phyloP scores from a whole-genome alignment of 2,113 vertebrate species.

The Leiothrix lutea region DNA sequence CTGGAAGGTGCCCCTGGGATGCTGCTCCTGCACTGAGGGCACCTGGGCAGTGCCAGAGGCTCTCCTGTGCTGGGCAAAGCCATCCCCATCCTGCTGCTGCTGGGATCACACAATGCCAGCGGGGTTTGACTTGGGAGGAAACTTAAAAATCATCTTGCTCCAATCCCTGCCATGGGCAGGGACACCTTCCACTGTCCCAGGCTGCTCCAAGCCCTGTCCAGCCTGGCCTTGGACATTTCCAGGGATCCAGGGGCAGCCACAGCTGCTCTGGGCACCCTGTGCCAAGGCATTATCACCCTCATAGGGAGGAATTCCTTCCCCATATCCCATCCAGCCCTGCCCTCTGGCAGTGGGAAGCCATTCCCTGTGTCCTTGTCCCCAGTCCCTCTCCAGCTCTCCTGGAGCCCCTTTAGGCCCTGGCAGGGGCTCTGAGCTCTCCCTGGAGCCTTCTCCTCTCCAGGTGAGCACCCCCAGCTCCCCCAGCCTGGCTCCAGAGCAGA shows the following conservation, averaged over 20 bases:
- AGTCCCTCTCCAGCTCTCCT: background rate
- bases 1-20: background rate
- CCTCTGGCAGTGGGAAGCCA: background rate
- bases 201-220: background rate
- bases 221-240: rapidly evolving
- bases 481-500: background rate
- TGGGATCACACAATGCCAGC: background rate
- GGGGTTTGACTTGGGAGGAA: background rate
- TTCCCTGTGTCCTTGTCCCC: background rate
- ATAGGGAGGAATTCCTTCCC: rapidly evolving
- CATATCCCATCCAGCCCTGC: rapidly evolving
- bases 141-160: background rate
- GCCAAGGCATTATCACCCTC: rapidly evolving
- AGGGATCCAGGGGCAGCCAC: background rate
- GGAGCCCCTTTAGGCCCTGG: background rate
- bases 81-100: background rate
- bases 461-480: background rate
- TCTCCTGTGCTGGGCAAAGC: background rate
- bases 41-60: rapidly evolving
- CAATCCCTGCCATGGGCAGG: background rate
- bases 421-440: background rate
- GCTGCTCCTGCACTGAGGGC: background rate
- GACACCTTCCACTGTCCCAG: rapidly evolving
- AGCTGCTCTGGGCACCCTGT: background rate
- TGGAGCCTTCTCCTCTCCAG: background rate